Percentiles rank a stretch among this genome's conserved stretches.
These are phyloP conservation scores for Astyanax mexicanus DNA, from an alignment of 2,797 vertebrate genomes.

Conservation along the genomic window DNA sequence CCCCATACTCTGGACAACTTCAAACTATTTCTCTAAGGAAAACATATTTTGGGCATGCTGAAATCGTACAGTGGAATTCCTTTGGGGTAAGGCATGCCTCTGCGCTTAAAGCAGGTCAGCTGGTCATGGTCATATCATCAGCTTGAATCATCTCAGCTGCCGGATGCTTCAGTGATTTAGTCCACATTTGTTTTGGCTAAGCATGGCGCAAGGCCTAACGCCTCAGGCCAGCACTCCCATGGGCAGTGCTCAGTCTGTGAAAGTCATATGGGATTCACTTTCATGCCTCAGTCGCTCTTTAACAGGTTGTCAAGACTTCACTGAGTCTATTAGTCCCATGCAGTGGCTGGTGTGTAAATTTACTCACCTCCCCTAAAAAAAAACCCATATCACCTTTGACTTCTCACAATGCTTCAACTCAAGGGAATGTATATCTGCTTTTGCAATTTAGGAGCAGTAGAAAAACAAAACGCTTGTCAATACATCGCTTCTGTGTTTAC, in stretches of 20 bases:
- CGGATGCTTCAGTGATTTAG: conserved; percentile 49
- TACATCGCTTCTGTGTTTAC: background rate
- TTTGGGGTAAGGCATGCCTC: background rate
- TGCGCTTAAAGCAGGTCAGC: background rate
- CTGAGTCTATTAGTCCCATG: conserved; percentile 47
- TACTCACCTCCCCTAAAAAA: background rate
- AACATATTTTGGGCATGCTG: background rate
- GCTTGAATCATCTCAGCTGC: background rate
- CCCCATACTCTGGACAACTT: background rate
- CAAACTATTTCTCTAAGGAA: background rate
- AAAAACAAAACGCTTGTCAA: background rate
- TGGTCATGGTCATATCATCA: background rate
- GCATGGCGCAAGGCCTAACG: conserved; percentile 37
- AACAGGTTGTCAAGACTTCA: conserved; percentile 50
- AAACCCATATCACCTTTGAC: conserved; percentile 49
- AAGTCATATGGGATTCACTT: conserved; percentile 39
- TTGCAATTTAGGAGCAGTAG: background rate
- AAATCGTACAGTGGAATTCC: background rate
- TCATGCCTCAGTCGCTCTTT: conserved; percentile 30
- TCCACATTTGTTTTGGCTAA: conserved; percentile 49
- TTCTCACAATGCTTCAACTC: conserved; percentile 50
- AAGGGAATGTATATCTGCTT: conserved; percentile 11
- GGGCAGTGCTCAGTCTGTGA: conserved; percentile 23
- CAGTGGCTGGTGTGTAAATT: conserved; percentile 56
- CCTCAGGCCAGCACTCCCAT: conserved; percentile 47